A percentile compares a stretch with the other conserved stretches of the same genome.
Evolutionary conservation across 1,140 invertebrate genomes (phyloP).

Genomic region (Agrilus planipennis): DNA sequence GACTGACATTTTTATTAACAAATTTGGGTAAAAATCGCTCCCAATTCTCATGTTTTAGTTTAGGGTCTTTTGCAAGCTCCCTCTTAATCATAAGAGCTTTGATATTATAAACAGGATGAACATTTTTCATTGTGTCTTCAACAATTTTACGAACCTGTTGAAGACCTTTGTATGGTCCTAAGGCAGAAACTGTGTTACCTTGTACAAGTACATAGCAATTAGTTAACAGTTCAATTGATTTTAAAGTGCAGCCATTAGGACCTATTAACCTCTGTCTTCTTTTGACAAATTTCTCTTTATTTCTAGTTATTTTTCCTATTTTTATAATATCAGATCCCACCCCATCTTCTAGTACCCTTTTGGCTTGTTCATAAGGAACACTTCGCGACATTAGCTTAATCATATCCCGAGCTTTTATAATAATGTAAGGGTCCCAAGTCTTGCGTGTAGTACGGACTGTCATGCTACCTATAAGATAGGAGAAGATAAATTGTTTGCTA

Average conservation of each 20-base stretch:
- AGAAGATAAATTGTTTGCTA: too few species aligned
- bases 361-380: slow-evolving; percentile 93
- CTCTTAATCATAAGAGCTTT: slow-evolving; percentile 97
- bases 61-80: slow-evolving; percentile 86
- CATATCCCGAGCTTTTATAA: slow-evolving; percentile 93
- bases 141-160: slow-evolving; percentile 87
- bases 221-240: slow-evolving; percentile 96
- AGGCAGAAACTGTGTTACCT: slow-evolving; percentile 92
- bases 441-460: slow-evolving; percentile 90
- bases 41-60: slow-evolving; percentile 92
- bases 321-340: slow-evolving; percentile 94
- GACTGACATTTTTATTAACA: slow-evolving; percentile 81
- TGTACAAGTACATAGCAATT: slow-evolving; percentile 96
- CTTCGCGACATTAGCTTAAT: slow-evolving; percentile 91
- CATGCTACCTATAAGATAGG: too few species aligned
- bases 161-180: slow-evolving; percentile 92
- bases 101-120: slow-evolving; percentile 99
- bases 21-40: slow-evolving; percentile 95
- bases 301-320: slow-evolving; percentile 81
- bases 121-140: slow-evolving; percentile 96
- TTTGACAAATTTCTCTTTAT: slow-evolving; percentile 94
- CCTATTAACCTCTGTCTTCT: slow-evolving; percentile 90
- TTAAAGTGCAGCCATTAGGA: slow-evolving; percentile 91
- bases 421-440: slow-evolving; percentile 98
- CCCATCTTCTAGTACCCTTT: slow-evolving; percentile 77